Evolutionary conservation across 2,888 invertebrate species (phyloP).

Genomic region (Rapana venosa): DNA sequence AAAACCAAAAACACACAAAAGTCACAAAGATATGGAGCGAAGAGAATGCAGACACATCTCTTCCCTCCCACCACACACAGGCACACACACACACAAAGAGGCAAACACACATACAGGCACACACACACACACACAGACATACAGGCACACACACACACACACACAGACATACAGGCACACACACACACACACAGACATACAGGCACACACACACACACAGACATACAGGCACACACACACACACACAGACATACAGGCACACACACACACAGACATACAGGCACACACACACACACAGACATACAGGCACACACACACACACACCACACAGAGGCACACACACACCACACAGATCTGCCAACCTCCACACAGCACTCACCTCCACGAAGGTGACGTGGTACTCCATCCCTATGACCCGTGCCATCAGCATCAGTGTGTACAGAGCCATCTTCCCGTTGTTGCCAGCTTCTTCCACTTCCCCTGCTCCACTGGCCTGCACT

Average conservation of each 20-base stretch:
- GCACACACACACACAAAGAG: not conserved
- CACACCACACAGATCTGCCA: not conserved
- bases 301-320: not conserved
- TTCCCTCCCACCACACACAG: not conserved
- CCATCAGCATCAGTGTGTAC: conserved; percentile 89
- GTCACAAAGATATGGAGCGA: too few relatives aligned
- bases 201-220: not conserved
- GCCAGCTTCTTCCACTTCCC: conserved; percentile 82
- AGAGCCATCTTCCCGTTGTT: conserved; percentile 90
- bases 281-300: not conserved
- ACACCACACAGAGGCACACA: not conserved
- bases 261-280: not conserved
- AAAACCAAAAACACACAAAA: too few relatives aligned
- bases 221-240: not conserved
- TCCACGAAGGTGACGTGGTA: conserved; percentile 86
- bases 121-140: not conserved
- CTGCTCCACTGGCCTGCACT: conserved; percentile 58
- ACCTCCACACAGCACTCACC: conserved; percentile 67
- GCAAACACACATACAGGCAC: not conserved
- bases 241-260: not conserved
- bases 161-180: not conserved
- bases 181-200: not conserved
- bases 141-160: not conserved
- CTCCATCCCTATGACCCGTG: conserved; percentile 85
- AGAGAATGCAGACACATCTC: not conserved